Evolutionary conservation across 2,797 vertebrate species (phyloP).

Genomic region (Leuciscus waleckii): DNA sequence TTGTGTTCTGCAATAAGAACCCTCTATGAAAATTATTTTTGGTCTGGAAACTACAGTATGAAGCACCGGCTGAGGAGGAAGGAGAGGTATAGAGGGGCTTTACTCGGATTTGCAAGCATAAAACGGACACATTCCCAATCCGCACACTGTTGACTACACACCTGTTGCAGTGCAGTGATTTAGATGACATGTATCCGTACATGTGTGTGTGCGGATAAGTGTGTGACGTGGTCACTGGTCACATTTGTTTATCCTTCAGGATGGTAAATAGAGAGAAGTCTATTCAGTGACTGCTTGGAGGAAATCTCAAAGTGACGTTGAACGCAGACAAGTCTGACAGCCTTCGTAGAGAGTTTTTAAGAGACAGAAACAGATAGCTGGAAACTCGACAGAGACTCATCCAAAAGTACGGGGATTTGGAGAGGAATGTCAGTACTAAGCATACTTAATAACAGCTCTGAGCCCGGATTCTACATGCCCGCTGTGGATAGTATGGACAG

Average conservation of each 20-base stretch:
- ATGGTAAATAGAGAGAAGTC: constrained; percentile 11
- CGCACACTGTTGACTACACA: background rate
- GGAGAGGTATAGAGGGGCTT: background rate
- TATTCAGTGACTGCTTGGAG: background rate
- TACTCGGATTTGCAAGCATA: constrained; percentile 29
- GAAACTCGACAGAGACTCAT: constrained; percentile 10
- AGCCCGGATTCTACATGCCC: constrained; percentile 35
- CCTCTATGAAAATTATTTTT: background rate
- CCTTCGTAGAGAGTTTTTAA: background rate
- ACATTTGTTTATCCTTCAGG: constrained; percentile 8
- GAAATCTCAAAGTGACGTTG: background rate
- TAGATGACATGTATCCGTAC: constrained; percentile 15
- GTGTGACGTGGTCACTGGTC: background rate
- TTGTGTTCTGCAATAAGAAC: background rate
- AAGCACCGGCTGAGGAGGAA: constrained; percentile 1
- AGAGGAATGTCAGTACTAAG: constrained; percentile 44
- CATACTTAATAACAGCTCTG: constrained; percentile 46
- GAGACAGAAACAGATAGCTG: background rate
- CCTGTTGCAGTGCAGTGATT: constrained; percentile 40
- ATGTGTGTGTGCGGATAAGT: background rate
- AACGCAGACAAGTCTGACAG: constrained; percentile 5
- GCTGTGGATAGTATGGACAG: constrained; percentile 37
- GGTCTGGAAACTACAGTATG: background rate
- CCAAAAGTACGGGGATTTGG: constrained; percentile 39
- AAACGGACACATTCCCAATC: constrained; percentile 35